Base-by-base conservation (phyloP, 1,140 invertebrate species). In the Lordiphosa clarofinis region DNA sequence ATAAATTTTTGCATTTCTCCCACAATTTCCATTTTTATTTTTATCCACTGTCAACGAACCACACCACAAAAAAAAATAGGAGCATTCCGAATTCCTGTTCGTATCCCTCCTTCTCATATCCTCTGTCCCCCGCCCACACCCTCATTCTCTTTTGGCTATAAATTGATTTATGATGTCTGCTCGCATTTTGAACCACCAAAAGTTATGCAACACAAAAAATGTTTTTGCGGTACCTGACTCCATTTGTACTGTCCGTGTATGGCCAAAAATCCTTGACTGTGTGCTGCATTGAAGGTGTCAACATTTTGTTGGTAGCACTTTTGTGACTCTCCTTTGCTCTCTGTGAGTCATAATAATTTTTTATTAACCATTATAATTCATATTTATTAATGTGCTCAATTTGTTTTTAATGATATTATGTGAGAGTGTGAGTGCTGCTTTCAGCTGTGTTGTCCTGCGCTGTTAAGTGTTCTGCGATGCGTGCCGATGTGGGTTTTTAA, bases 141-240 rank as follows among this genome's bases (percentile, higher is more conserved):
- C 36, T 38, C 31, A 10, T 7, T 48, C 47, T 43, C 31, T 43
- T 9, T 47, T 50, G 42, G 60, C 54, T 60, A 61, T 70, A 65
- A 79, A 78, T 79, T 81, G 74, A 79, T 79, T 79, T 79, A 79
- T 79, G 70, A 81, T 79, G 74, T 79, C 74, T 79, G 74, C 47
- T 37, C 56, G 55, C 48, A 70, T 55, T 61, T 60, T 56, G 56
- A 52, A 73, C 56, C 70, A 50, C 70, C 49, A 48, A 60, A 74
- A 81, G 75, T 79, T 79, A 79, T 79, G 74, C 75, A 79, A 79
- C 65, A 66, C 36, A 72, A 70, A 31, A 64, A 69, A 65, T 43
- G 52, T 36, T 59, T 59, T 56, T 47, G 42, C 15, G 39, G 19
- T 38, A 24, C 37, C 55, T 54, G 11, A 46, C 44, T 31, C 36